phyloP scores from a whole-genome alignment of 2,113 vertebrate genomes.

The Cephalopterus ornatus region DNA sequence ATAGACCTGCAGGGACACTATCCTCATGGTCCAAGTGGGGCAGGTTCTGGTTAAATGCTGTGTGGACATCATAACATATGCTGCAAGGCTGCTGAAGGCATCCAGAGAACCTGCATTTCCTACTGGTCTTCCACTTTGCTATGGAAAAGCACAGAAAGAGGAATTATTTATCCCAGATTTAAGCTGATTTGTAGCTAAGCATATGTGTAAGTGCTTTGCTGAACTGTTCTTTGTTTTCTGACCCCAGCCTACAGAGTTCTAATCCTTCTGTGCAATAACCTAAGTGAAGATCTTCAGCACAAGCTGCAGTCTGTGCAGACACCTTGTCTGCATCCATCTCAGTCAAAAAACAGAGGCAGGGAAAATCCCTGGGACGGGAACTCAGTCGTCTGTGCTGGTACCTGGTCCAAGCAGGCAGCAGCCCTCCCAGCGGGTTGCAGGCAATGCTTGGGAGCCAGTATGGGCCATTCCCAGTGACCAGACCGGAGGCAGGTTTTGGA shows the following conservation, averaged over 20 bases:
- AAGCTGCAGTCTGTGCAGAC: not conserved
- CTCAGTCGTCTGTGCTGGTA: conserved; percentile 6
- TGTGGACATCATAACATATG: rapidly evolving
- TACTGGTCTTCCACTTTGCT: not conserved
- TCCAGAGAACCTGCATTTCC: not conserved
- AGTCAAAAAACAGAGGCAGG: conserved; percentile 32
- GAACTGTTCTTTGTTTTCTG: not conserved
- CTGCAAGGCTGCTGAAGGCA: not conserved
- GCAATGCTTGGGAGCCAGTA: conserved; percentile 17
- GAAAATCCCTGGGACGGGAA: conserved; percentile 49
- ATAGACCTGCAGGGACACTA: not conserved
- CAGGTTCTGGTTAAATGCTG: not conserved
- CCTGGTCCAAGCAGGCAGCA: conserved; percentile 34
- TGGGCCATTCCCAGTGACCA: conserved; percentile 20
- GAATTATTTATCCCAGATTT: not conserved
- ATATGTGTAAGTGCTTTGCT: not conserved
- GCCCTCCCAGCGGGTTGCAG: conserved; percentile 26
- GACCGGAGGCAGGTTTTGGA: conserved; percentile 37
- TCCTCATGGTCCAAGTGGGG: not conserved
- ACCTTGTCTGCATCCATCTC: not conserved
- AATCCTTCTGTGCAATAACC: not conserved
- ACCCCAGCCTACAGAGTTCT: not conserved
- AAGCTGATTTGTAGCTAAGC: not conserved
- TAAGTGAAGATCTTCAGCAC: not conserved
- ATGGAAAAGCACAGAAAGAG: not conserved